A percentile compares a stretch with the other conserved stretches of the same genome.
Conservation (phyloP, 2,113 vertebrate species). For the Notothenia coriiceps region DNA sequence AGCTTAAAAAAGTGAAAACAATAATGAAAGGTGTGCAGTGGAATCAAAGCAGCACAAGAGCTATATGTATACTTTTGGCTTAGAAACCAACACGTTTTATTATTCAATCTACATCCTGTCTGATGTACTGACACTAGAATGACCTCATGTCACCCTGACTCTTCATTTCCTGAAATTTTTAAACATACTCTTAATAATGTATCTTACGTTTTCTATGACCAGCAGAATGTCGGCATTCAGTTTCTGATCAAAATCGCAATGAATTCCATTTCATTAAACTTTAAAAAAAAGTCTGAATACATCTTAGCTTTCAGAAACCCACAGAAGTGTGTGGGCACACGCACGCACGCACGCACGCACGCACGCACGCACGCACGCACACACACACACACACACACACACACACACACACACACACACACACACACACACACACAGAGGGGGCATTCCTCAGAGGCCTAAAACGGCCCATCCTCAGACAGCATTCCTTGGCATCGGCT, state of each 20-base stretch:
- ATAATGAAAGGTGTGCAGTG: neutral
- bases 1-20: conserved; percentile 17
- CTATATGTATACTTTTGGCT: neutral
- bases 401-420: neutral
- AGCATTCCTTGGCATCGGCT: conserved; percentile 79
- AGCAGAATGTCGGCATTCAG: neutral
- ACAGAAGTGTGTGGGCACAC: conserved; percentile 24
- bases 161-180: conserved; percentile 2
- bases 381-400: neutral
- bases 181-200: neutral
- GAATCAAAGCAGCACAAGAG: neutral
- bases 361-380: neutral
- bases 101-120: conserved; percentile 14
- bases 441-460: conserved; percentile 69
- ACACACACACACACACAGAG: neutral
- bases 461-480: conserved; percentile 72
- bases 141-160: neutral
- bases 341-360: neutral
- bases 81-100: neutral
- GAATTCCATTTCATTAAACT: neutral
- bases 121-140: conserved; percentile 1
- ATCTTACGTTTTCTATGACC: neutral
- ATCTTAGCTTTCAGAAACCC: conserved; percentile 4
- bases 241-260: neutral
- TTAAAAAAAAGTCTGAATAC: neutral